phyloP scores from a whole-genome alignment of 2,113 vertebrate species.

The Aepyceros melampus region DNA sequence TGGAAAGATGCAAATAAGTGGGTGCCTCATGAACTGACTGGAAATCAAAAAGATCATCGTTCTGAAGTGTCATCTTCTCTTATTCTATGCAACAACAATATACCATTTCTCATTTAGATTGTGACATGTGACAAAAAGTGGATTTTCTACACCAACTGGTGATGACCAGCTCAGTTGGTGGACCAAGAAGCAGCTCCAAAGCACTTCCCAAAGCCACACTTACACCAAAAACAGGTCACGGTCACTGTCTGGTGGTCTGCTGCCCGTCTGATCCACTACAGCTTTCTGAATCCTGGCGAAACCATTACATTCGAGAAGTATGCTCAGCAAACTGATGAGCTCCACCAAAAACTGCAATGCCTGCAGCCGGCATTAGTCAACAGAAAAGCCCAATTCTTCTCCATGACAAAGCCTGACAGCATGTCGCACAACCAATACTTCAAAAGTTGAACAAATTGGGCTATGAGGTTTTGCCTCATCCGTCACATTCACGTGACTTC shows the following conservation, averaged over 20 bases:
- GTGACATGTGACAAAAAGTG: neutral
- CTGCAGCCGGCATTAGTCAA: neutral
- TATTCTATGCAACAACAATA: neutral
- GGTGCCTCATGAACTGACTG: neutral
- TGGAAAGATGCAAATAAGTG: neutral
- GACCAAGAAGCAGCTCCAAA: neutral
- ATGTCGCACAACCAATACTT: neutral
- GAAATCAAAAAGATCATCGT: neutral
- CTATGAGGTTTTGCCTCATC: neutral
- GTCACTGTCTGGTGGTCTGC: neutral
- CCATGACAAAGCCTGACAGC: neutral
- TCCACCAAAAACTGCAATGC: neutral
- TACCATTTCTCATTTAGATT: neutral
- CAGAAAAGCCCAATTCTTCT: neutral
- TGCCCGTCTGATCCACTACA: neutral
- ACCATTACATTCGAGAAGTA: neutral
- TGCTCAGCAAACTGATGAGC: neutral
- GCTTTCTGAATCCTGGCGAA: neutral
- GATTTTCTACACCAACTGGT: neutral
- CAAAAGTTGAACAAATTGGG: neutral
- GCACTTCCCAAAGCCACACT: neutral
- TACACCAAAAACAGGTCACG: neutral
- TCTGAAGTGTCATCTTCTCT: neutral
- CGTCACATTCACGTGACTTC: fast-evolving
- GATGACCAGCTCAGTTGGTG: neutral